These are phyloP conservation scores for Cinclus mexicanus DNA, from an alignment of 2,113 vertebrate species.

Conservation along the genomic window DNA sequence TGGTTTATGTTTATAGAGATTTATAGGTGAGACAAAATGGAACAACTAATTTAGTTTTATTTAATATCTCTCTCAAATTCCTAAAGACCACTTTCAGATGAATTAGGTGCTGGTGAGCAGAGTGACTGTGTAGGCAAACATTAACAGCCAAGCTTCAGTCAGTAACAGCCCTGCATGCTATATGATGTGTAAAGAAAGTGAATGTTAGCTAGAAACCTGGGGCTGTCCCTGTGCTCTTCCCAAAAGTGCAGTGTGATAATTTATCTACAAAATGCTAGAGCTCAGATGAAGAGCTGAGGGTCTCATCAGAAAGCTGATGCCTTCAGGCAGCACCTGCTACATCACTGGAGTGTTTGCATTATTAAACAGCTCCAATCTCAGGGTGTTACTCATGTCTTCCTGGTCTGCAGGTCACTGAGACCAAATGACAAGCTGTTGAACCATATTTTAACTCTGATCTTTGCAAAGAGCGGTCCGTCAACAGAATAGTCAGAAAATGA, in stretches of 20 bases:
- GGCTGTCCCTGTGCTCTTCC: not conserved
- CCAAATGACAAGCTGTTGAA: not conserved
- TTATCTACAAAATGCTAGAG: not conserved
- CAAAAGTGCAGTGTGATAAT: not conserved
- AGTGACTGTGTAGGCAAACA: conserved; percentile 21
- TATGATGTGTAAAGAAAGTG: conserved; percentile 40
- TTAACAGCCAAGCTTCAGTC: conserved; percentile 51
- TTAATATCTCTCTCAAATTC: conserved; percentile 13
- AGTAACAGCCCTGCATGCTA: not conserved
- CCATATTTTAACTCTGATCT: not conserved
- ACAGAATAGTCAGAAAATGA: not conserved
- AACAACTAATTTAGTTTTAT: conserved; percentile 35
- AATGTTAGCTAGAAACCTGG: not conserved
- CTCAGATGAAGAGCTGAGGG: not conserved
- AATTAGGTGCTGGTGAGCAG: conserved; percentile 37
- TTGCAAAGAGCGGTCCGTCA: not conserved
- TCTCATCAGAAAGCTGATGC: not conserved
- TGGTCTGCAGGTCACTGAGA: not conserved
- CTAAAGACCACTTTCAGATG: not conserved
- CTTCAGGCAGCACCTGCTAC: conserved; percentile 10
- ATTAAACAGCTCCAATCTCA: not conserved
- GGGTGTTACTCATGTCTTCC: not conserved
- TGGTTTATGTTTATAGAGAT: not conserved
- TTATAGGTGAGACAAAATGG: not conserved
- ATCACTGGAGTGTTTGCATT: not conserved